phyloP scores from a whole-genome alignment of 2,797 vertebrate species.

The Bovichtus variegatus region DNA sequence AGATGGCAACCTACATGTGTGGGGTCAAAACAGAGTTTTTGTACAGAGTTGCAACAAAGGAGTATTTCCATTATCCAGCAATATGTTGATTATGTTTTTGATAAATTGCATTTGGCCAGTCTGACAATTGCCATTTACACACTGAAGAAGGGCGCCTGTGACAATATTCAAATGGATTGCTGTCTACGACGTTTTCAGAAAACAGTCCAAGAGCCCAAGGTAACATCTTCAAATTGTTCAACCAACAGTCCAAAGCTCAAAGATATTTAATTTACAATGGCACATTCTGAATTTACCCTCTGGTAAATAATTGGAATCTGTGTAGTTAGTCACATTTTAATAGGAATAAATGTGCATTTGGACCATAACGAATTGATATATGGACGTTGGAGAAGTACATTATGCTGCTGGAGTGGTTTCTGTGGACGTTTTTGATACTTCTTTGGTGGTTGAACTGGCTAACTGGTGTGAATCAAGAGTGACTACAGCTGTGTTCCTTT shows the following conservation, averaged over 20 bases:
- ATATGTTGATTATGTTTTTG: not conserved
- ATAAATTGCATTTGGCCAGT: not conserved
- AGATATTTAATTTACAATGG: not conserved
- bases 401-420: not conserved
- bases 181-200: not conserved
- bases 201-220: rapidly evolving
- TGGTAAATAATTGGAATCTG: not conserved
- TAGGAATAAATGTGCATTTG: not conserved
- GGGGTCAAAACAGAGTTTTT: not conserved
- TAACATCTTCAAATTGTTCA: not conserved
- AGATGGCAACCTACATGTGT: not conserved
- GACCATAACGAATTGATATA: not conserved
- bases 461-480: too few relatives aligned
- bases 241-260: not conserved
- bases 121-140: not conserved
- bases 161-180: too few relatives aligned
- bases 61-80: not conserved
- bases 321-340: not conserved
- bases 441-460: not conserved
- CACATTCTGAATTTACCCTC: not conserved
- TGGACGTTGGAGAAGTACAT: not conserved
- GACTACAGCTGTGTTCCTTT: not conserved
- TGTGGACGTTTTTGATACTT: not conserved
- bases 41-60: not conserved
- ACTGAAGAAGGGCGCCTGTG: too few relatives aligned